These are phyloP conservation scores for Rhabditoides inermis DNA, from an alignment of 2,888 invertebrate genomes.

Conservation along the genomic window DNA sequence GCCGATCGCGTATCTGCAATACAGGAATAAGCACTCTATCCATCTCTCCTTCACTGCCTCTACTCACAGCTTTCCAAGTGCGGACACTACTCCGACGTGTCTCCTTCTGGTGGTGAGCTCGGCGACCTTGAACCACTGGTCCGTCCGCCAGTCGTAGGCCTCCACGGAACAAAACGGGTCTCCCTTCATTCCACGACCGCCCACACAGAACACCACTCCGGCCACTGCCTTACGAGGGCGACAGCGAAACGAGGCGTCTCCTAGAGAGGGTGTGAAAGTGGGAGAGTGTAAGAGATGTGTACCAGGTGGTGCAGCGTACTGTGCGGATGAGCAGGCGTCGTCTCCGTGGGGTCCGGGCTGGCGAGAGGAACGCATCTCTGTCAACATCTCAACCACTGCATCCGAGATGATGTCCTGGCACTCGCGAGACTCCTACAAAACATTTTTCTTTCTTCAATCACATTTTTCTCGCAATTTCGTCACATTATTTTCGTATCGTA, in stretches of 20 bases:
- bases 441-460: too few species aligned
- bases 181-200: constrained; percentile 55
- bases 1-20: constrained; percentile 55
- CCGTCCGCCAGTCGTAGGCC: constrained; percentile 55
- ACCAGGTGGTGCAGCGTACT: constrained; percentile 35
- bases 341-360: constrained; percentile 6
- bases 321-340: constrained; percentile 2
- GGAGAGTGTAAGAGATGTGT: background rate
- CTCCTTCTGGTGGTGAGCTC: constrained; percentile 53
- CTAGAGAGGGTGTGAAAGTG: constrained; percentile 2
- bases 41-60: background rate
- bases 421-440: too few species aligned
- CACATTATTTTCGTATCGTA: too few species aligned
- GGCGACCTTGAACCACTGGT: constrained; percentile 55
- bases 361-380: background rate
- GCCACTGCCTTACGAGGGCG: constrained; percentile 56
- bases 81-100: constrained; percentile 57
- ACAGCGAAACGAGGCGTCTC: background rate
- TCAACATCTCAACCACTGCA: constrained; percentile 47
- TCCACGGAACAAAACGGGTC: constrained; percentile 57
- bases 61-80: constrained; percentile 49
- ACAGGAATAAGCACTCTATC: too few species aligned
- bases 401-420: constrained; percentile 56
- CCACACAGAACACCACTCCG: constrained; percentile 58
- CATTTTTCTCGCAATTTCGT: too few species aligned